These are phyloP conservation scores for Stramonita haemastoma DNA, from an alignment of 2,888 invertebrate genomes.

Conservation along the genomic window DNA sequence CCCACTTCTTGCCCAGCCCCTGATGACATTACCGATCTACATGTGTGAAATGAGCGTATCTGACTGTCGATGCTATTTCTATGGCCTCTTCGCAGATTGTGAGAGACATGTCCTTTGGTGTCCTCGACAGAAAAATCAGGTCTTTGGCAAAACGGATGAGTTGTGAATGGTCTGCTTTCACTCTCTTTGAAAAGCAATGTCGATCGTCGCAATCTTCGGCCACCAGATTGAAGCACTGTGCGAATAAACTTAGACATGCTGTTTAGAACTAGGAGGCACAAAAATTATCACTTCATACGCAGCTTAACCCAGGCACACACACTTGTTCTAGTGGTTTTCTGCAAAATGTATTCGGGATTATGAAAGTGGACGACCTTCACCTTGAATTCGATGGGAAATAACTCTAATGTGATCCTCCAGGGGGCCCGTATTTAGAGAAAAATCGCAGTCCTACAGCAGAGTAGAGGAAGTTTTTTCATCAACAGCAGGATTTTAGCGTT, in stretches of 20 bases:
- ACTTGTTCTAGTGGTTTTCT: too few species aligned
- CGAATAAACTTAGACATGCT: conserved; percentile 7
- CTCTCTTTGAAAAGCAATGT: too few species aligned
- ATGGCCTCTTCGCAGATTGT: too few species aligned
- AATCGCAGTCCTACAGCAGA: not conserved
- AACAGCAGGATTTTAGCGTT: not conserved
- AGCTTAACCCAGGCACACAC: too few species aligned
- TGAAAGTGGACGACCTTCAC: conserved; percentile 23
- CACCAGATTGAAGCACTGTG: not conserved
- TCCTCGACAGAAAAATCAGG: not conserved
- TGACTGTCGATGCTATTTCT: not conserved
- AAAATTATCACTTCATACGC: too few species aligned
- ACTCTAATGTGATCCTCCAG: conserved; percentile 18
- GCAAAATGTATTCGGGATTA: not conserved
- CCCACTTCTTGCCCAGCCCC: not conserved
- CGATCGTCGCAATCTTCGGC: not conserved
- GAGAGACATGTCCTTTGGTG: not conserved
- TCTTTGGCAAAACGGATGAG: not conserved
- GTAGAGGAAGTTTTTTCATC: not conserved
- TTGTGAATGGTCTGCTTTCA: not conserved
- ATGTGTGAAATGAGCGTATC: not conserved
- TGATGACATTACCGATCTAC: not conserved
- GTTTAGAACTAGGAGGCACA: not conserved
- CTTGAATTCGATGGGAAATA: not conserved
- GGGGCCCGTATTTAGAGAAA: conserved; percentile 17